Conservation (phyloP, 2,113 vertebrate genomes). For the Ageneiosus marmoratus region DNA sequence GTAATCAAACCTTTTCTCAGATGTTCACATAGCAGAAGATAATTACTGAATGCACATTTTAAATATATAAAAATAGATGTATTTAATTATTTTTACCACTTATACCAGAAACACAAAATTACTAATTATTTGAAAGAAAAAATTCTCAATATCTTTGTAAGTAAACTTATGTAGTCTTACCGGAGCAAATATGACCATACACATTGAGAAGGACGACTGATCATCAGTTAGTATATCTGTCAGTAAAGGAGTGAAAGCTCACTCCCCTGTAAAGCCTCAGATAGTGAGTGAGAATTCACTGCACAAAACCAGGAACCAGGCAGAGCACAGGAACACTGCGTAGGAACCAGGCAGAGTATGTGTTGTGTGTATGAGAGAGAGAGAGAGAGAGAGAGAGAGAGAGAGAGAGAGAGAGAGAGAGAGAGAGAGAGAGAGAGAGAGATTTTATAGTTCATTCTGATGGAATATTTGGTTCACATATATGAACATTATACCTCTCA, state of each 20-base stretch:
- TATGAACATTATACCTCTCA: not conserved
- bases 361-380: not conserved
- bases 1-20: slow-evolving; percentile 21
- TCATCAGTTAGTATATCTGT: slow-evolving; percentile 44
- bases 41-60: not conserved
- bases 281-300: slow-evolving; percentile 37
- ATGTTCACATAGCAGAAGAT: not conserved
- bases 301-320: slow-evolving; percentile 39
- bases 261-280: slow-evolving; percentile 36
- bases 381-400: not conserved
- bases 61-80: not conserved
- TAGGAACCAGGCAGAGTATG: slow-evolving; percentile 23
- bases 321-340: too few relatives aligned
- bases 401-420: not conserved
- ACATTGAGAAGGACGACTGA: slow-evolving; percentile 53
- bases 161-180: slow-evolving; percentile 43
- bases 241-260: slow-evolving; percentile 40
- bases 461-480: not conserved
- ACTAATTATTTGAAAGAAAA: not conserved
- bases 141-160: not conserved
- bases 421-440: not conserved
- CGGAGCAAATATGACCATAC: slow-evolving; percentile 61
- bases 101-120: slow-evolving; percentile 11
- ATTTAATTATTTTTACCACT: not conserved
- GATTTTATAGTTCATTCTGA: not conserved